phyloP scores from a whole-genome alignment of 35 echinoderm and acorn worm genomes.

The Eucidaris tribuloides region DNA sequence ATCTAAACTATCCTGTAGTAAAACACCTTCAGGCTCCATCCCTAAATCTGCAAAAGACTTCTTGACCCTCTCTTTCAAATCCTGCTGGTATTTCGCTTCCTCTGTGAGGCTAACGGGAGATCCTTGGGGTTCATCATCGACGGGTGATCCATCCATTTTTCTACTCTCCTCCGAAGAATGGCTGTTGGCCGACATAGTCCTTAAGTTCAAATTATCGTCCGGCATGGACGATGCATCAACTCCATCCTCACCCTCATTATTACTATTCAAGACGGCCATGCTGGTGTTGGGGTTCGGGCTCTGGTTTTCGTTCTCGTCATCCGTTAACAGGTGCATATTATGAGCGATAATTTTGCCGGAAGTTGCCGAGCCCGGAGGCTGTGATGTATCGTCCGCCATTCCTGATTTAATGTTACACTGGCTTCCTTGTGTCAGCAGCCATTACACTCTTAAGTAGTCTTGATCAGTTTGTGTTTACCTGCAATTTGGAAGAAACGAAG shows the following conservation, averaged over 20 bases:
- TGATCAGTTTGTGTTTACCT: too few relatives aligned
- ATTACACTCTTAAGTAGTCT: too few relatives aligned
- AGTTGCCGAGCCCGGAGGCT: not conserved
- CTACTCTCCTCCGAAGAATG: slow-evolving; percentile 61
- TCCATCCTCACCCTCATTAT: not conserved
- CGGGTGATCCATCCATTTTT: slow-evolving; percentile 68
- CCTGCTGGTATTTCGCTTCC: slow-evolving; percentile 82
- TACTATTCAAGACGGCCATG: too few relatives aligned
- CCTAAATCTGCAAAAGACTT: slow-evolving; percentile 83
- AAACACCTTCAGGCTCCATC: slow-evolving; percentile 72
- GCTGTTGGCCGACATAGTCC: slow-evolving; percentile 23
- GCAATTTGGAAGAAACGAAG: too few relatives aligned
- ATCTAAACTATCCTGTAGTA: slow-evolving; percentile 54
- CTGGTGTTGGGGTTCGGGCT: not conserved
- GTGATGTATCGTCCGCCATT: not conserved
- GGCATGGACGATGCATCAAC: not conserved
- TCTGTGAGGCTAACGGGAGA: slow-evolving; percentile 57
- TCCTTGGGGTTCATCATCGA: slow-evolving; percentile 27
- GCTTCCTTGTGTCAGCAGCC: not conserved
- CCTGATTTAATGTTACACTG: not conserved
- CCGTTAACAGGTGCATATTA: slow-evolving; percentile 60
- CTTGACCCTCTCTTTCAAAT: slow-evolving; percentile 71
- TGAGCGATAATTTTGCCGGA: slow-evolving; percentile 80
- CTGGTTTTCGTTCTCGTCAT: slow-evolving; percentile 23
- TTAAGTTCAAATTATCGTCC: not conserved